phyloP scores from a whole-genome alignment of 2,888 invertebrate species.

The Chesias legatella region DNA sequence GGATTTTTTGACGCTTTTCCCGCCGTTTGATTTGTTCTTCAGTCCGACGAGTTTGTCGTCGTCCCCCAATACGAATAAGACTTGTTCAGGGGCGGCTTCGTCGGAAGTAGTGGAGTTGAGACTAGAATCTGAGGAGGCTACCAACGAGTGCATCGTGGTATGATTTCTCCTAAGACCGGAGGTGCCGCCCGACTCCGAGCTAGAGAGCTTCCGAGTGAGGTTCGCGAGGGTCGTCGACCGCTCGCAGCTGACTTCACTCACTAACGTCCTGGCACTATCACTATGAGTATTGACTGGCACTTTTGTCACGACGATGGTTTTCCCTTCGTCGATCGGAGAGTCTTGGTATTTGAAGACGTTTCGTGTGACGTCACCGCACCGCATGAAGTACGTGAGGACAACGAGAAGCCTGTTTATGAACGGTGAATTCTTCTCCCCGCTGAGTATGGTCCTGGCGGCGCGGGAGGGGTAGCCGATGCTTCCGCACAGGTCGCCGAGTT shows the following conservation, averaged over 20 bases:
- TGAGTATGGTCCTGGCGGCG: slow-evolving; percentile 89
- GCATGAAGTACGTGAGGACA: slow-evolving; percentile 92
- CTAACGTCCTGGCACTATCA: slow-evolving; percentile 56
- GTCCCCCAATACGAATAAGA: slow-evolving; percentile 86
- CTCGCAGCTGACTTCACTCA: slow-evolving; percentile 56
- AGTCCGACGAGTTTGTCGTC: slow-evolving; percentile 84
- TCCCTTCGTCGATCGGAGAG: slow-evolving; percentile 55
- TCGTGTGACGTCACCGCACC: slow-evolving; percentile 86
- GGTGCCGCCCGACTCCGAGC: slow-evolving; percentile 41
- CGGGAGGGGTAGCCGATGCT: slow-evolving; percentile 89
- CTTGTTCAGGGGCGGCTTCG: slow-evolving; percentile 59
- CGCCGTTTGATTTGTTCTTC: slow-evolving; percentile 75
- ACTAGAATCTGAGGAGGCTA: slow-evolving; percentile 60
- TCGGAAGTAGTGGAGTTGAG: slow-evolving; percentile 55
- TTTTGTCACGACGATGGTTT: slow-evolving; percentile 43
- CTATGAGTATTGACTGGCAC: slow-evolving; percentile 54
- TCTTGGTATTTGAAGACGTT: slow-evolving; percentile 61
- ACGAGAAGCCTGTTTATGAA: slow-evolving; percentile 87
- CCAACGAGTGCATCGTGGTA: slow-evolving; percentile 51
- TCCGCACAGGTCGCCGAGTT: slow-evolving; percentile 92
- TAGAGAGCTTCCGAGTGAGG: slow-evolving; percentile 66
- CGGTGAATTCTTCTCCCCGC: slow-evolving; percentile 83
- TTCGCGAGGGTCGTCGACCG: slow-evolving; percentile 59
- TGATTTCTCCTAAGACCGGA: slow-evolving; percentile 53
- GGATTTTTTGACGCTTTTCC: slow-evolving; percentile 67